These are phyloP conservation scores for Nudaria mundana DNA, from an alignment of 2,888 invertebrate species.

Conservation along the genomic window DNA sequence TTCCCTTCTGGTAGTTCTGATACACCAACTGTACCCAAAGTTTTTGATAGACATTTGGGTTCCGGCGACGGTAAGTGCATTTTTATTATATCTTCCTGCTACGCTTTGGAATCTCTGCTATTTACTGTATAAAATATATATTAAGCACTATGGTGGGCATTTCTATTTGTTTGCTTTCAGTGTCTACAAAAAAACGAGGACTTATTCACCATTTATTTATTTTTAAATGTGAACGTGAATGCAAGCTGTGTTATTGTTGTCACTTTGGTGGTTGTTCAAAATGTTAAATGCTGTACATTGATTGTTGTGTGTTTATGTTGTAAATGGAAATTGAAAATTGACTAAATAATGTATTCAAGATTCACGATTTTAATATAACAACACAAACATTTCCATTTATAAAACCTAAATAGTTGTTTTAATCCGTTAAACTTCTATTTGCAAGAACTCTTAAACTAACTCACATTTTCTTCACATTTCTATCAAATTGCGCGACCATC, in stretches of 20 bases:
- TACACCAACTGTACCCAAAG: conserved; percentile 51
- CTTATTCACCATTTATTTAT: not conserved
- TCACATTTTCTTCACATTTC: conserved; percentile 24
- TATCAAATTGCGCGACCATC: conserved; percentile 22
- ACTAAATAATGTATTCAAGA: not conserved
- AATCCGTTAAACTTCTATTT: conserved; percentile 18
- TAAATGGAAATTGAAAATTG: not conserved
- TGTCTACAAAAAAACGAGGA: conserved; percentile 21
- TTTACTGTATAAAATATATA: conserved; percentile 22
- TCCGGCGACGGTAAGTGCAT: conserved; percentile 68
- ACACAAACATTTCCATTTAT: not conserved
- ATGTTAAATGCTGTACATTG: not conserved
- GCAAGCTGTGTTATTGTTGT: conserved; percentile 2
- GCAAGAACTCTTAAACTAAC: conserved; percentile 30
- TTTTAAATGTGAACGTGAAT: conserved; percentile 5
- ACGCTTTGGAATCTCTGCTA: conserved; percentile 40
- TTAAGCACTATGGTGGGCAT: conserved; percentile 34
- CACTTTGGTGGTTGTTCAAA: not conserved
- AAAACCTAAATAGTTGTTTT: conserved; percentile 1
- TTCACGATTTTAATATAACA: too few species aligned
- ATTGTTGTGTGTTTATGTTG: not conserved
- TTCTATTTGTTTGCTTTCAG: conserved; percentile 41
- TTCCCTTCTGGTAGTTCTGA: conserved; percentile 60
- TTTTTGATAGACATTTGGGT: conserved; percentile 67
- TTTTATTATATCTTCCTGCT: conserved; percentile 24